Conservation (phyloP, 2,888 invertebrate genomes). For the Rotaria socialis region DNA sequence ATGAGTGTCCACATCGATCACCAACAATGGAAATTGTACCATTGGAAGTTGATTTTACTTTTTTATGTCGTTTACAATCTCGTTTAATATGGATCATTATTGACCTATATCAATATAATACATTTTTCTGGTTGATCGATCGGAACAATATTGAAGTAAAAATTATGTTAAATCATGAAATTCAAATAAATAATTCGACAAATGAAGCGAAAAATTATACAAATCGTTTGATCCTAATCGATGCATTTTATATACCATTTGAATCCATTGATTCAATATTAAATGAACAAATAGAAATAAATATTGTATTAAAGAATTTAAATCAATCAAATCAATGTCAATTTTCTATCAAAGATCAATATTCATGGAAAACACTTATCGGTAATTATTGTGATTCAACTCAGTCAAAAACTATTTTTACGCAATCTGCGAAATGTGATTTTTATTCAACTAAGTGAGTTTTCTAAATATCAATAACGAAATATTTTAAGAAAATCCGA, state of each 20-base stretch:
- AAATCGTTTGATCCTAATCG: background rate
- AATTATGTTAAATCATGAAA: background rate
- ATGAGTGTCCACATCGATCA: background rate
- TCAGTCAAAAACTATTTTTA: background rate
- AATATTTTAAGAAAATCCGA: no score
- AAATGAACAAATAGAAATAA: background rate
- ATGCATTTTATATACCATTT: background rate
- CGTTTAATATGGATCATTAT: constrained; percentile 22
- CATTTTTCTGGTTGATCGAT: background rate
- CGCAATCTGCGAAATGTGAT: background rate
- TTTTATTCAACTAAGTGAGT: background rate
- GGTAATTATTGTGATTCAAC: background rate
- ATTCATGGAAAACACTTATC: background rate
- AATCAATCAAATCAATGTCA: background rate
- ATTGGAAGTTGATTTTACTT: constrained; percentile 6
- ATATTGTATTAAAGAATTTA: background rate
- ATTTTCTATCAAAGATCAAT: background rate
- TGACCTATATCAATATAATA: background rate
- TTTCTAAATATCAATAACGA: no score
- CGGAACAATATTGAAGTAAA: background rate
- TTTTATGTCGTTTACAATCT: background rate
- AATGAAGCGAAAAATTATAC: background rate
- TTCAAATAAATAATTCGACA: background rate
- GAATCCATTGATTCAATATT: background rate
- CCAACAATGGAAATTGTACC: background rate